A percentile compares a stretch with the other conserved stretches of the same genome.
These are phyloP conservation scores for Boloria euphrosyne DNA, from an alignment of 2,888 invertebrate species.

Conservation along the genomic window DNA sequence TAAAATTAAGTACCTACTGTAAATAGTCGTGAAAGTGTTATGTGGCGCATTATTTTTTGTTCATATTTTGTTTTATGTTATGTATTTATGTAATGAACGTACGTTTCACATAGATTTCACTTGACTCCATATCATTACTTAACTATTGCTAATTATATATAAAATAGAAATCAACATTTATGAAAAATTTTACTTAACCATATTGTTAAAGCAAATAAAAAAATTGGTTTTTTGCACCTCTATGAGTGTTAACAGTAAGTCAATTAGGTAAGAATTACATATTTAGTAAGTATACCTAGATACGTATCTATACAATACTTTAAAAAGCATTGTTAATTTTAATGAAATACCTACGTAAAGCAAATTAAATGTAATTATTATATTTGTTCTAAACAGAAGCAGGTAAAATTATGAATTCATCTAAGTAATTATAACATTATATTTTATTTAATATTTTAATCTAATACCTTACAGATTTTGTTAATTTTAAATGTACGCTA, in stretches of 20 bases:
- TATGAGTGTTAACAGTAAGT: not conserved
- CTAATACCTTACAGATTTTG: no score
- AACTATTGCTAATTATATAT: conserved; percentile 11
- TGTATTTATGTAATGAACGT: conserved; percentile 72
- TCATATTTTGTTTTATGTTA: conserved; percentile 71
- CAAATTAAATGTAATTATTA: no score
- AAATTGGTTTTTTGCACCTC: no score
- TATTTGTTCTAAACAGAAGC: no score
- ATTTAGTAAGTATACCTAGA: not conserved
- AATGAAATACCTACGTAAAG: no score
- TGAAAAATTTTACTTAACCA: not conserved
- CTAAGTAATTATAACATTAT: no score
- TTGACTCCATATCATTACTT: conserved; percentile 42
- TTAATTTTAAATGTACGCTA: no score
- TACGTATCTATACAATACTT: not conserved
- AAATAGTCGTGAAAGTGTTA: conserved; percentile 80
- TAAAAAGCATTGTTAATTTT: no score
- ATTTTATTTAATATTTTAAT: no score
- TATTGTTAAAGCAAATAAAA: no score
- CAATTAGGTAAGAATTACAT: conserved; percentile 11
- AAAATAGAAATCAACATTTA: not conserved
- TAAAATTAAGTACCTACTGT: conserved; percentile 74
- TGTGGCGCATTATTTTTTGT: conserved; percentile 77
- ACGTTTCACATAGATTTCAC: conserved; percentile 58
- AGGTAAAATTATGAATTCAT: no score